Conservation (phyloP, 2,888 invertebrate species). For the Thysanoteuthis rhombus region DNA sequence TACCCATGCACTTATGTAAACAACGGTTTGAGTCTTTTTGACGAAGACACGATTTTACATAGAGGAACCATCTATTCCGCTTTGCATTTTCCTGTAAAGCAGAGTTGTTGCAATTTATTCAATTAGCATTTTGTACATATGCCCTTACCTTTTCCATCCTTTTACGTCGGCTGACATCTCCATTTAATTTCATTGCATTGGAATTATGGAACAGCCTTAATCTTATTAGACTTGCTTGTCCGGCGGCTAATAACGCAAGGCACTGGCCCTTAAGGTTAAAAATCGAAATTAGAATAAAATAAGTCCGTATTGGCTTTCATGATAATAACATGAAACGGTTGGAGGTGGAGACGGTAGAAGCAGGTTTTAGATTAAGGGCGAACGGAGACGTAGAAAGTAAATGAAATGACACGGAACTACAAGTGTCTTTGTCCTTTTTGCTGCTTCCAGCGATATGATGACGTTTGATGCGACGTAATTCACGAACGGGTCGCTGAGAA, state of each 20-base stretch:
- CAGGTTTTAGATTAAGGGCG: not conserved
- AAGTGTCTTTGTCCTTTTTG: not conserved
- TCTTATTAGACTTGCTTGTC: not conserved
- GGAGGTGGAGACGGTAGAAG: too few species aligned
- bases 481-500: not conserved
- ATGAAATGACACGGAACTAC: not conserved
- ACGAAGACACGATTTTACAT: too few species aligned
- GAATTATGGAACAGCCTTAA: not conserved
- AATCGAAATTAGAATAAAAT: not conserved
- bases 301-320: too few species aligned
- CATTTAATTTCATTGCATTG: not conserved
- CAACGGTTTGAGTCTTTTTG: too few species aligned
- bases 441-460: not conserved
- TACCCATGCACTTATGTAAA: too few species aligned
- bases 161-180: not conserved
- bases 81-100: too few species aligned
- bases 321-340: not conserved
- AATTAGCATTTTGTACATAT: not conserved
- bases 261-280: not conserved
- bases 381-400: not conserved
- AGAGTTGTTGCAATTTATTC: not conserved
- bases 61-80: too few species aligned
- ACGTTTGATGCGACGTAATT: not conserved
- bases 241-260: not conserved
- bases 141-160: not conserved